Base-by-base conservation (phyloP, 2,888 invertebrate genomes). In the Drosophila atroscutellata region DNA sequence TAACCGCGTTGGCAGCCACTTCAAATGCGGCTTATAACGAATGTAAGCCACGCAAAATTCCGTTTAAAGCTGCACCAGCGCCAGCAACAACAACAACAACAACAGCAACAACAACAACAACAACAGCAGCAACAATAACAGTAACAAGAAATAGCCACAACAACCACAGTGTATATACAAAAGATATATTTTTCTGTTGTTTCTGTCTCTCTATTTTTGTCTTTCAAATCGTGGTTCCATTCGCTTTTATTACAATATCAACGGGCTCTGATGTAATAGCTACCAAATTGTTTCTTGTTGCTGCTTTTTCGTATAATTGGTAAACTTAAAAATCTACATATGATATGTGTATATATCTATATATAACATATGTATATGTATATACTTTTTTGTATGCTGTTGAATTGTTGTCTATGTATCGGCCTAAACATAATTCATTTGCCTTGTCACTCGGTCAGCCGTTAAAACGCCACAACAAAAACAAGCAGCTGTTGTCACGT, bases 191-290 rank as follows among this genome's bases (percentile, higher is more conserved):
- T 72, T 64, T 55, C 39, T 71, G 59, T 69, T 81, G 79, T 24
- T 7, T 45, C 45, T 24, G 8, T 45, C 24, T 20, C 45, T 15
- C 63, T 56, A 52, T 49, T 58, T 74, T 62, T 77, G 70, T 80
- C 70, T 77, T 77, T 75, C 58, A 47, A 79, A 75, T 77, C 55
- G 79, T 75, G 58, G 73, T 42, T 60, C 70, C 80, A 75, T 79
- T 77, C 80, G 80, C 51, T 77, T 77, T 84, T 77, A 82, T 85
- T 86, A 83, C 84, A 86, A 84, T 86, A 76, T 75, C 68, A 61
- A 72, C 76, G 62, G 65, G 30, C 66, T 62, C 55, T 88, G 84
- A 84, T 77, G 84, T 86, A 84, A 84, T 66, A 72, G 72, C 55
- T 59, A 42, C 70, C 71, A 72, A 69, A 75, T 62, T 61, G 58